Percentiles rank a stretch among this genome's conserved stretches.
Conservation (phyloP, 2,113 vertebrate species). For the Perccottus glenii region DNA sequence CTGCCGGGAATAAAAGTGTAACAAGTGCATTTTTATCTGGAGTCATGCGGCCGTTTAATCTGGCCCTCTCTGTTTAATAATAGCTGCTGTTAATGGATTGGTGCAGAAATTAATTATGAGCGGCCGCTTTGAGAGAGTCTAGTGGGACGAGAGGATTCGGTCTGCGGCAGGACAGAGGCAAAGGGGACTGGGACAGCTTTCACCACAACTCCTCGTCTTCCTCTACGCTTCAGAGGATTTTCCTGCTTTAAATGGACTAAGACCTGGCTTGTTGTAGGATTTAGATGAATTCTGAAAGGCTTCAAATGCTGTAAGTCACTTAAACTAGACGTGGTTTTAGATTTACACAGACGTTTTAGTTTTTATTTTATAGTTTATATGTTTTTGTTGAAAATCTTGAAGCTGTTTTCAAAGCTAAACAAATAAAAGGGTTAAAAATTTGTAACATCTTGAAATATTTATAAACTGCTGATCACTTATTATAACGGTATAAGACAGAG, state of each 20-base stretch:
- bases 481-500: too few species aligned
- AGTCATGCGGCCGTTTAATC: constrained; percentile 59
- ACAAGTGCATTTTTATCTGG: constrained; percentile 41
- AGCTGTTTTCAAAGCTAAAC: too few species aligned
- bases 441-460: too few species aligned
- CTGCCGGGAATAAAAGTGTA: constrained; percentile 32
- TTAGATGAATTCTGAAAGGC: neutral
- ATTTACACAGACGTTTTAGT: too few species aligned
- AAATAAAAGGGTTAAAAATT: too few species aligned
- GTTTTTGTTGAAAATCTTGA: too few species aligned
- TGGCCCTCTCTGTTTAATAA: constrained; percentile 68
- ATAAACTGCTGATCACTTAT: too few species aligned
- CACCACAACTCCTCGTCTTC: constrained; percentile 3
- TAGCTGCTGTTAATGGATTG: constrained; percentile 67
- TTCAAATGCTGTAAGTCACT: neutral
- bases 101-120: constrained; percentile 69
- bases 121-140: constrained; percentile 60
- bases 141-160: constrained; percentile 58
- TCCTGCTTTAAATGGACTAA: neutral
- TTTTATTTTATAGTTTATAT: too few species aligned
- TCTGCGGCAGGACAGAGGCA: constrained; percentile 31
- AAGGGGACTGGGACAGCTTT: neutral
- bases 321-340: too few species aligned
- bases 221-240: neutral
- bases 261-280: neutral